Base-by-base conservation (phyloP, 2,888 invertebrate genomes). In the Cheilosia scutellata region DNA sequence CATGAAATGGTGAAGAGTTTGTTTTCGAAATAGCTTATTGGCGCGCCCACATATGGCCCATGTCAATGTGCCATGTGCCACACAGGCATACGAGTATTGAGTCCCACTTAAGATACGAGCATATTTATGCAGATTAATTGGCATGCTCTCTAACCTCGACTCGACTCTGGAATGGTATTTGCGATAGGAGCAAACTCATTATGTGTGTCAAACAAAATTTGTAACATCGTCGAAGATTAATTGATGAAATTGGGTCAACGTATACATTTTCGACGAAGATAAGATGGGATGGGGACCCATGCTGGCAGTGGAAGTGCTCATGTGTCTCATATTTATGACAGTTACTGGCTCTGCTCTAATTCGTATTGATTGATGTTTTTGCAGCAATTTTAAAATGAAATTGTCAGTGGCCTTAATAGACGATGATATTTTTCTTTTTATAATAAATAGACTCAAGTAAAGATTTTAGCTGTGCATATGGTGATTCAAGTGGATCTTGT, bases 171-270 rank as follows among this genome's bases (percentile, higher is more conserved):
- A 57, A 72, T 62, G 60, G 47, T 42, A 72, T 82, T 82, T 62
- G 82, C 82, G 82, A 82, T 82, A 77, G 62, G 51, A 63, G 44
- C 83, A 68, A 78, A 78, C 74, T 83, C 62, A 78, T 83, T 83
- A 68, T 51, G 68, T 68, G 2, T 83, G 78, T 78, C 78, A 83
- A 78, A 79, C 68, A 74, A 44, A 74, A 74, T 47, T 55, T 72
- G 77, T 82, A 66, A 72, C 31, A 62, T 42, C 60, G 77, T 72
- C 68, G 29, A 57, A 78, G 78, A 83, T 83, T 78, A 83, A 83
- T 83, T 68, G 68, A 57, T 42, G 51, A 78, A 83, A 68, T 74
- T 83, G 51, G 78, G 83, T 83, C 83, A 74, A 42, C 27, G n/a
- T 31, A 4, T 11, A 37, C 37, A 37, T 1, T 37, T 37, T 55